Evolutionary conservation across 2,113 vertebrate species (phyloP).

Genomic region (Rhea pennata): DNA sequence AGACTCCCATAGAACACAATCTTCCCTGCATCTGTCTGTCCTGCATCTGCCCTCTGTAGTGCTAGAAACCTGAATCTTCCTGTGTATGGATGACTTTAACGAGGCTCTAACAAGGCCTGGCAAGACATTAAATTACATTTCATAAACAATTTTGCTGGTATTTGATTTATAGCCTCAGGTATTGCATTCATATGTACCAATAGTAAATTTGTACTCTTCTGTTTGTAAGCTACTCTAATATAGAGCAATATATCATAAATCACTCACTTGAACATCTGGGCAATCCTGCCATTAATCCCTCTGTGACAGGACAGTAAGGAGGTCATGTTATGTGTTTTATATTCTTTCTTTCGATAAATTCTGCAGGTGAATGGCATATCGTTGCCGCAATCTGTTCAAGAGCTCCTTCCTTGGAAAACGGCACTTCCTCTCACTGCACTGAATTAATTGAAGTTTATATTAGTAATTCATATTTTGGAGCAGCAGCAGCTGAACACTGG

Average conservation of each 20-base stretch:
- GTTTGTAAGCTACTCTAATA: not conserved
- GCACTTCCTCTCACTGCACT: not conserved
- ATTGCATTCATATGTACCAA: not conserved
- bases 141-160: not conserved
- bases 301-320: not conserved
- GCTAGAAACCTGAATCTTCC: not conserved
- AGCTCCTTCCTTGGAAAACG: not conserved
- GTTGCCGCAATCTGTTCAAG: not conserved
- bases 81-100: fast-evolving
- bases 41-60: not conserved
- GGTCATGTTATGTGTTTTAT: not conserved
- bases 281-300: slow-evolving; percentile 12
- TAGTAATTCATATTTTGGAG: not conserved
- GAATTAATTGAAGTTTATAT: not conserved
- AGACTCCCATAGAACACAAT: not conserved
- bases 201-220: not conserved
- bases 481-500: not conserved
- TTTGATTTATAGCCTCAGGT: not conserved
- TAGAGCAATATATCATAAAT: not conserved
- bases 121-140: not conserved
- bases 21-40: not conserved
- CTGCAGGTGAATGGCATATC: not conserved
- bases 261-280: not conserved
- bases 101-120: not conserved
- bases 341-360: not conserved